Base-by-base conservation (phyloP, 2,888 invertebrate species). In the Scotopteryx bipunctaria region DNA sequence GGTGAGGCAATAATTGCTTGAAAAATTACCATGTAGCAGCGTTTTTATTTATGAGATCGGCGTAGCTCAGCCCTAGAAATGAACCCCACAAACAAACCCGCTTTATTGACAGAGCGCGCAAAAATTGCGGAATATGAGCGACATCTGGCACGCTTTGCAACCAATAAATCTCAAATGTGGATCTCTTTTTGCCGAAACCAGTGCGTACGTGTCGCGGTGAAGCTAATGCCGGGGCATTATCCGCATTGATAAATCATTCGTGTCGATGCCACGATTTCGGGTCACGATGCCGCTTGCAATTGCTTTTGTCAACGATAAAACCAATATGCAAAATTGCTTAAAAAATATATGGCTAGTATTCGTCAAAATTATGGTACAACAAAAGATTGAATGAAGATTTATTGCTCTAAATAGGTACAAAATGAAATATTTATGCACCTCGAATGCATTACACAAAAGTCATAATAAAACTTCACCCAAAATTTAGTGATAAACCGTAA, bases 161-260 rank as follows among this genome's bases (percentile, higher is more conserved):
- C 52, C 54, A 47, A 60, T 57, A 57, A 57, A 60, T 57, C 55
- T 55, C 56, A 52, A 55, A 47, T 33, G 66, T 66, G 68, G 74
- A 77, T 81, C 76, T 83, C 37, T 50, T 83, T 85, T 81, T 78
- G 73, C 74, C 76, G 72, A 79, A 84, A 77, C 75, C 81, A 77
- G 71, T 71, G 69, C 70, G 73, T 73, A 76, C 80, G 81, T 80
- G 83, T 77, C 79, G 83, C 73, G 84, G 85, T 78, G 76, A 64
- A 66, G 72, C 79, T 83, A 83, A 84, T 82, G 78, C 79, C 64
- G 64, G 71, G n/a, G 76, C 75, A 72, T 78, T 80, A 78, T 74
- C 74, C 78, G 65, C 75, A 73, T 79, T 78, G 80, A 82, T 86
- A 86, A 87, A 86, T 86, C 85, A 85, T 83, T 78, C 76, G 71